Evolutionary conservation across 2,888 invertebrate genomes (phyloP).

Genomic region (Tipula lateralis): DNA sequence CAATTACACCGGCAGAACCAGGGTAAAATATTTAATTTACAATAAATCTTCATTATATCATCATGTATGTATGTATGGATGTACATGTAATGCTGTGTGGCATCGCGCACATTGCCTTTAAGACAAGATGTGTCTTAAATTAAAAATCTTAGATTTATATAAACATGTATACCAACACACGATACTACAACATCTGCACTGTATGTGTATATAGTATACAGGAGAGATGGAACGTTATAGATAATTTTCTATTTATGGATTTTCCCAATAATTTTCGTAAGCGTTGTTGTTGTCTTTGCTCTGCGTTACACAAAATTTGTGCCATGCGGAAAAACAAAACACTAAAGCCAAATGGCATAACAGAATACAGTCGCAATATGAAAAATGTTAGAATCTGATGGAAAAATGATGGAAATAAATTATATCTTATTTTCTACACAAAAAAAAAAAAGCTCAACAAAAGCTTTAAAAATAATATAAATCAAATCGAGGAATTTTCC

Average conservation of each 20-base stretch:
- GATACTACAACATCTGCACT: not conserved
- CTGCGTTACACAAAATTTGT: not conserved
- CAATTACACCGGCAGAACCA: not conserved
- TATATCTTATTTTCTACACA: not conserved
- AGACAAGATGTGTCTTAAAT: not conserved
- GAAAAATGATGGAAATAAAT: slow-evolving; percentile 3
- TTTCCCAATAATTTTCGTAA: not conserved
- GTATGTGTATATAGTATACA: not conserved
- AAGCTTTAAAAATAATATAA: not conserved
- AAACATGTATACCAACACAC: not conserved
- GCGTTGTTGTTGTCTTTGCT: not conserved
- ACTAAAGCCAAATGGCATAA: not conserved
- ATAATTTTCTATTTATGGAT: not conserved
- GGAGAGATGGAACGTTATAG: not conserved
- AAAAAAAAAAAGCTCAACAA: not conserved
- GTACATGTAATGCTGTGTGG: not conserved
- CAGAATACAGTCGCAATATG: not conserved
- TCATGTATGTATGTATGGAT: too few species aligned
- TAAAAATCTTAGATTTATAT: not conserved
- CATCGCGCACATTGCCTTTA: not conserved
- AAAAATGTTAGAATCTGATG: slow-evolving; percentile 4
- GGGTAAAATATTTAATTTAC: not conserved
- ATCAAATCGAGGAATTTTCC: slow-evolving; percentile 11
- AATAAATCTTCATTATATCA: not conserved
- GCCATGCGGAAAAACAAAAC: not conserved